These are phyloP conservation scores for Drosophila mimica DNA, from an alignment of 2,888 invertebrate genomes.

Conservation along the genomic window DNA sequence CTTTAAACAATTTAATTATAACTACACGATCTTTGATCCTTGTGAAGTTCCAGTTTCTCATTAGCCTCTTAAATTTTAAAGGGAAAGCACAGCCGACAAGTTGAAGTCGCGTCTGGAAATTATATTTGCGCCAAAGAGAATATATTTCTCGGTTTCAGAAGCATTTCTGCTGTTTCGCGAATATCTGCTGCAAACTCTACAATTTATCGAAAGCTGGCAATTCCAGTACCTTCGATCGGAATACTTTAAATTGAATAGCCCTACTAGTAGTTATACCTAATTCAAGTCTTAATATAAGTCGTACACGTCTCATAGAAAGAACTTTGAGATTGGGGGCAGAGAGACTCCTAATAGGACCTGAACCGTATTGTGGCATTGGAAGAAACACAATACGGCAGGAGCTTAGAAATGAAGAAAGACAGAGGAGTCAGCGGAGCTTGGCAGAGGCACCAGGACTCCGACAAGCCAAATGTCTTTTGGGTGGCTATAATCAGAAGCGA, in stretches of 20 bases:
- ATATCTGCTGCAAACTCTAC: background rate
- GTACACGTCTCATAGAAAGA: background rate
- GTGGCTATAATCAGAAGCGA: too few species aligned
- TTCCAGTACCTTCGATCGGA: background rate
- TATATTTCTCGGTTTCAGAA: background rate
- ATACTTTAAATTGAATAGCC: background rate
- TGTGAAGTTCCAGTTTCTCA: background rate
- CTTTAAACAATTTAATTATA: background rate
- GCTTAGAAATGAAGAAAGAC: too few species aligned
- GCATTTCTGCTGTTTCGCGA: background rate
- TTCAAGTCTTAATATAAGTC: background rate
- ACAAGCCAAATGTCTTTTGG: too few species aligned
- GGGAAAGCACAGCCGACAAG: background rate
- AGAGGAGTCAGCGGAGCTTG: too few species aligned
- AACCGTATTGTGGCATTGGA: too few species aligned
- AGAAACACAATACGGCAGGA: too few species aligned
- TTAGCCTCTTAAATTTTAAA: background rate
- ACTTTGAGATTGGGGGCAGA: too few species aligned
- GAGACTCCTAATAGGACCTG: too few species aligned
- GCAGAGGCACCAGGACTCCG: too few species aligned
- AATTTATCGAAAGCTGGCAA: background rate
- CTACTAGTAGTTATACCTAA: background rate
- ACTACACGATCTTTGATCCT: background rate
- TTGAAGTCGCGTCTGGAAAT: background rate
- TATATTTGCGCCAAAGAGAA: background rate